Evolutionary conservation across 2,888 invertebrate genomes (phyloP).

Genomic region (Chloroclystis v-ata): DNA sequence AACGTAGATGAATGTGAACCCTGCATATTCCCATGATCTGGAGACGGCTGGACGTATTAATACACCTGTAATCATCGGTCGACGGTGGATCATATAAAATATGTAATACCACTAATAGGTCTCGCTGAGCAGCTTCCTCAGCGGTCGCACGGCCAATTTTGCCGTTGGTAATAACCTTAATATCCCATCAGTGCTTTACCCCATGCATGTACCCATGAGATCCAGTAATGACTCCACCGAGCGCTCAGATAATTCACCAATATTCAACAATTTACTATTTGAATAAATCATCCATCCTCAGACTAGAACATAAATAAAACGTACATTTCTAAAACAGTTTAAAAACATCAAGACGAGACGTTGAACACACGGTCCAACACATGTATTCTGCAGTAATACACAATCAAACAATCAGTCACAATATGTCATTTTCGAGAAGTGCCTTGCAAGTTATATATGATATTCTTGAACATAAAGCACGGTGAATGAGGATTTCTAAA

Average conservation of each 20-base stretch:
- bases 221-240: constrained; percentile 59
- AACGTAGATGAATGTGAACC: constrained; percentile 63
- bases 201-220: constrained; percentile 68
- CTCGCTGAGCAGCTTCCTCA: constrained; percentile 73
- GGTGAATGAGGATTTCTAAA: constrained; percentile 73
- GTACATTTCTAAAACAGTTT: neutral
- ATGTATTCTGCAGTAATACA: constrained; percentile 3
- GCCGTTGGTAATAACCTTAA: constrained; percentile 73
- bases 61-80: constrained; percentile 71
- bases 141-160: constrained; percentile 74
- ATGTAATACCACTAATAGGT: constrained; percentile 75
- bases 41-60: constrained; percentile 68
- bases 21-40: constrained; percentile 70
- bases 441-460: constrained; percentile 56
- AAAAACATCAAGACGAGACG: neutral
- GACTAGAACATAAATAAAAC: neutral
- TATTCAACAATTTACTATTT: constrained; percentile 43
- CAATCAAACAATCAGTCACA: constrained; percentile 45
- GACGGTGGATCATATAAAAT: constrained; percentile 70
- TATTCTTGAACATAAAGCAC: constrained; percentile 53
- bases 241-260: constrained; percentile 50
- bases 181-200: constrained; percentile 67
- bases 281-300: constrained; percentile 6
- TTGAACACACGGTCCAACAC: constrained; percentile 6
- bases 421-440: constrained; percentile 56